Conservation (phyloP, 92 coral and sea anemone species). For the Paragorgia papillata region DNA sequence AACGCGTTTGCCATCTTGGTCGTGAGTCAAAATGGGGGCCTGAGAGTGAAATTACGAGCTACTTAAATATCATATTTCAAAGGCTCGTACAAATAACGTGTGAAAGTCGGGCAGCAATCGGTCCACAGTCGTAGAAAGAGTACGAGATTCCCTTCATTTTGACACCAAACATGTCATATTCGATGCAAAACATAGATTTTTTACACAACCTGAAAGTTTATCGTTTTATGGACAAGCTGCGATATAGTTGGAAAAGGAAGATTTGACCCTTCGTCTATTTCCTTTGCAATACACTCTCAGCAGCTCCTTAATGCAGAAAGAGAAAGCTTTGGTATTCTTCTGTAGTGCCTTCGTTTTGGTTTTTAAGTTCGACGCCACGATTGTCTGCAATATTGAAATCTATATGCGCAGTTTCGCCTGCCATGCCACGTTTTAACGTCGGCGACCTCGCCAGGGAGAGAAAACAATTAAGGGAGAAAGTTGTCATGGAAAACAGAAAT, state of each 20-base stretch:
- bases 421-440: conserved; percentile 1
- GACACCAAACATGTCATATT: neutral
- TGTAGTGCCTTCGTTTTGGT: conserved; percentile 3
- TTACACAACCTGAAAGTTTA: neutral
- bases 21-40: neutral
- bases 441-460: conserved; percentile 2
- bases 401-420: neutral
- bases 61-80: neutral
- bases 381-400: conserved; percentile 1
- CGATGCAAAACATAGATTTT: neutral
- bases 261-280: conserved; percentile 9
- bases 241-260: neutral
- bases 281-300: conserved; percentile 1
- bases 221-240: neutral
- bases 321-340: neutral
- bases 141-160: neutral
- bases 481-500: too few species aligned
- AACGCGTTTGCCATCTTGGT: conserved; percentile 4
- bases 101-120: neutral
- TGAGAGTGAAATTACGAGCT: neutral
- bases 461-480: too few species aligned
- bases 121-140: neutral
- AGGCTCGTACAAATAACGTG: neutral
- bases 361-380: neutral
- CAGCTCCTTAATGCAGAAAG: neutral